phyloP scores from a whole-genome alignment of 2,797 vertebrate genomes.

The Adelosebastes latens region DNA sequence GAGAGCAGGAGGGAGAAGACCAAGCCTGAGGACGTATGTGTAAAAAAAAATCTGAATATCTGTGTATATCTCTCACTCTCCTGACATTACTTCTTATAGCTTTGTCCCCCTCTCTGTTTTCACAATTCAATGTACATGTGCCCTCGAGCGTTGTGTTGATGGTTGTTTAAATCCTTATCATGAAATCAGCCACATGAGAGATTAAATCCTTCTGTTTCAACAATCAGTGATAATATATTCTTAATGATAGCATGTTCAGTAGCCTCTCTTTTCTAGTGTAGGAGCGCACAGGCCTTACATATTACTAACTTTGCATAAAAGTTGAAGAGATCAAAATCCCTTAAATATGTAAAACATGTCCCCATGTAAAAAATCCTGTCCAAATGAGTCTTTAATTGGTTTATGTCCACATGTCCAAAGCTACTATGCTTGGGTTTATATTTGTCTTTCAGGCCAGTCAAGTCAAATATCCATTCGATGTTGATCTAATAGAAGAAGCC shows the following conservation, averaged over 20 bases:
- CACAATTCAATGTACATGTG: too few relatives aligned
- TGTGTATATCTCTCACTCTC: too few relatives aligned
- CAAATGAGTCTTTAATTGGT: not conserved
- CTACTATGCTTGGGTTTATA: too few relatives aligned
- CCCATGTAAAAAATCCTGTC: not conserved
- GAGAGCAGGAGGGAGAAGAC: conserved; percentile 91
- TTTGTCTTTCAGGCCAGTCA: too few relatives aligned
- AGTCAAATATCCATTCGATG: too few relatives aligned
- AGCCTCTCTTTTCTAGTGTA: not conserved
- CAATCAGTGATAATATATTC: not conserved
- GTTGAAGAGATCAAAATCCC: not conserved
- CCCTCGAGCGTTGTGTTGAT: too few relatives aligned
- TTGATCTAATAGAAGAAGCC: not conserved
- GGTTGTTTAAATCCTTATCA: too few relatives aligned
- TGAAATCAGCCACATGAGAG: too few relatives aligned
- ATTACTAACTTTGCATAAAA: not conserved
- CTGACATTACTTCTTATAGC: too few relatives aligned
- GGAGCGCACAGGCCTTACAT: not conserved
- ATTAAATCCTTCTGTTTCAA: not conserved
- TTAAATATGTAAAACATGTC: not conserved
- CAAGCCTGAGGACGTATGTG: conserved; percentile 88
- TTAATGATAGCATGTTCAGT: not conserved
- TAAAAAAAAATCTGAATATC: not conserved
- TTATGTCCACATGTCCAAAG: too few relatives aligned
- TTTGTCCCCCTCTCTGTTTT: too few relatives aligned